A percentile compares a stretch with the other conserved stretches of the same genome.
Evolutionary conservation across 2,113 vertebrate genomes (phyloP).

Genomic region (Setophaga coronata): DNA sequence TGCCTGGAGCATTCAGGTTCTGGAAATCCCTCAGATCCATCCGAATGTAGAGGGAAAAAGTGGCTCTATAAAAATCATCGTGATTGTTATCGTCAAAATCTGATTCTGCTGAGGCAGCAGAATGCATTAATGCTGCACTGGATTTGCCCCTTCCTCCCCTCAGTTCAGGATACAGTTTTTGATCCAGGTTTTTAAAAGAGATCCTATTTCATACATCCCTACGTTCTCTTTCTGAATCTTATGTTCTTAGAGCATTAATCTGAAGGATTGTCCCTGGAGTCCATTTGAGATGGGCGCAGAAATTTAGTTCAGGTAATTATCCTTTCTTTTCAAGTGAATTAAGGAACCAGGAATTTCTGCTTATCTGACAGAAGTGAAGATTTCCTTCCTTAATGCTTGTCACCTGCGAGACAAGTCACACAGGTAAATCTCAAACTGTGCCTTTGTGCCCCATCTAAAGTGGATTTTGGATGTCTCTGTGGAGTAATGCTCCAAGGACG

Average conservation of each 20-base stretch:
- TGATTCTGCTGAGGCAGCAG: background rate
- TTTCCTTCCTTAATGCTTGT: constrained; percentile 52
- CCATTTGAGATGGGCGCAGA: constrained; percentile 59
- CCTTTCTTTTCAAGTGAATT: constrained; percentile 66
- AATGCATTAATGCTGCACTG: background rate
- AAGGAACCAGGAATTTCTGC: constrained; percentile 2
- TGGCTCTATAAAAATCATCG: background rate
- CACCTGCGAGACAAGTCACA: constrained; percentile 50
- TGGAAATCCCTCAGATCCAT: constrained; percentile 25
- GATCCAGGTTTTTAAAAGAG: constrained; percentile 51
- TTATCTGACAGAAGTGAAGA: constrained; percentile 54
- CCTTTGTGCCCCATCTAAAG: constrained; percentile 43
- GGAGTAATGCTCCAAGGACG: constrained; percentile 49
- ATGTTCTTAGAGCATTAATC: constrained; percentile 67
- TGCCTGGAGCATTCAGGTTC: constrained; percentile 15
- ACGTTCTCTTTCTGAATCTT: constrained; percentile 32
- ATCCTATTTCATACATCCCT: constrained; percentile 65
- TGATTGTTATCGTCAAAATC: background rate
- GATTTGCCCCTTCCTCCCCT: constrained; percentile 39
- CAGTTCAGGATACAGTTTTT: background rate
- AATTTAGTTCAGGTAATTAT: constrained; percentile 71
- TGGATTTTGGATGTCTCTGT: constrained; percentile 50
- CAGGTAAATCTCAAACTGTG: constrained; percentile 54
- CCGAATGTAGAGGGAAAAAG: background rate
- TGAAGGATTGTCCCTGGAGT: constrained; percentile 63